phyloP scores from a whole-genome alignment of 2,113 vertebrate genomes.

The Formicarius rufipectus region DNA sequence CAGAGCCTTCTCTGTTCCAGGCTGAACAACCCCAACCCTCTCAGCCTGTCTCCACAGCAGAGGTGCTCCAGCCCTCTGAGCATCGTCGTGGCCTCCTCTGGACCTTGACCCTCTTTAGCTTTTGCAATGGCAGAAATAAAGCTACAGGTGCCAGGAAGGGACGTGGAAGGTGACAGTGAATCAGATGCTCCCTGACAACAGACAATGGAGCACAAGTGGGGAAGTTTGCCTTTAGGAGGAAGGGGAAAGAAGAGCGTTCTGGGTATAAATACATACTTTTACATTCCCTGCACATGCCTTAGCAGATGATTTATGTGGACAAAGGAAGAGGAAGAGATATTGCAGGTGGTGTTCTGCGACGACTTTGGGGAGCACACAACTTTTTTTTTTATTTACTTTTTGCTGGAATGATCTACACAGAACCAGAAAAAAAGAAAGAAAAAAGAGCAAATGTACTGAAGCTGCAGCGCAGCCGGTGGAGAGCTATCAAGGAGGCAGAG shows the following conservation, averaged over 20 bases:
- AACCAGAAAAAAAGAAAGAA: background rate
- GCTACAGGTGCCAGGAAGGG: background rate
- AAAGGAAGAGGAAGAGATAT: background rate
- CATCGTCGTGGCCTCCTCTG: background rate
- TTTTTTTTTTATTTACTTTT: background rate
- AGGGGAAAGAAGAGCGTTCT: fast-evolving
- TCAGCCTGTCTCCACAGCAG: background rate
- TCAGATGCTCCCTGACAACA: background rate
- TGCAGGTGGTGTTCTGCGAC: background rate
- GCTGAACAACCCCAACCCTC: background rate
- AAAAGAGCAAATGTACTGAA: background rate
- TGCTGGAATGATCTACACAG: background rate
- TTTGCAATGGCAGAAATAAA: background rate
- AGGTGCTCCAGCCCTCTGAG: background rate
- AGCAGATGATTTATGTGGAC: background rate
- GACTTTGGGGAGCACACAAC: background rate
- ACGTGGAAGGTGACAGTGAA: fast-evolving
- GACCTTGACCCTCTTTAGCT: background rate
- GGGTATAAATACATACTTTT: background rate
- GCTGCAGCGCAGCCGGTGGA: background rate
- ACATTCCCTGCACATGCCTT: background rate
- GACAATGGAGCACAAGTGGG: background rate
- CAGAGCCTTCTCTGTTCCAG: background rate
- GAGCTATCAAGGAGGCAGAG: background rate
- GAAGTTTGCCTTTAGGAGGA: background rate